Evolutionary conservation across 2,888 invertebrate genomes (phyloP), one percentile per base, ranked within the genome.

Genomic region (Vanessa cardui): DNA sequence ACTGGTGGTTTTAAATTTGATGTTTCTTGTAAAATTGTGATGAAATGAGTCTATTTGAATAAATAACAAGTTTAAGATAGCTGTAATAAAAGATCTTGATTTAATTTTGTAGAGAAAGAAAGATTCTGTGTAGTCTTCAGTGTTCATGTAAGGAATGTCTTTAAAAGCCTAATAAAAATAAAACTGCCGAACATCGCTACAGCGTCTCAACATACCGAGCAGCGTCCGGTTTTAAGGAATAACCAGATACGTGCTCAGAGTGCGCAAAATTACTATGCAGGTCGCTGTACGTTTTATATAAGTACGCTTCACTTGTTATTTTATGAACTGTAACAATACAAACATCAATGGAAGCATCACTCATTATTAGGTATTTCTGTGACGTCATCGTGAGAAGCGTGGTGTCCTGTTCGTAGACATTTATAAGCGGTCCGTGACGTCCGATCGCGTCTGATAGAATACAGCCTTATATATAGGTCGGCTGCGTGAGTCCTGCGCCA

Each of bases 391-490:
- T 85, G 83, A 81, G 83, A 88, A 82, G 70, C 77, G 82, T 81
- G 82, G 70, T 75, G 69, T 76, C 75, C 78, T 84, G 83, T 83
- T 64, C 60, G 73, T 70, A 68, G 66, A 69, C 69, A 71, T n/a
- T 56, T 72, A 73, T 50, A 60, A 46, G 54, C 65, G 65, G 60
- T 65, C 73, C 72, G 76, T 78, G 88, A 88, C 89, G 88, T 89
- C 83, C 69, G 66, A 65, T 62, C 70, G 71, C 80, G 82, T 77
- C 79, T 67, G 78, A 79, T 83, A 81, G 83, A 87, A 87, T 87
- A 77, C 85, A 77, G 76, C 77, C 75, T 78, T 92, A 92, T 92
- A 92, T 86, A 92, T 89, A 90, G 88, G 85, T 87, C 83, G 79
- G 83, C 80, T 75, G 78, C 77, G 77, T 78, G 80, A 73, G 78